A percentile compares a stretch with the other conserved stretches of the same genome.
Evolutionary conservation across 2,113 vertebrate species (phyloP).

Genomic region (Labeo catla): DNA sequence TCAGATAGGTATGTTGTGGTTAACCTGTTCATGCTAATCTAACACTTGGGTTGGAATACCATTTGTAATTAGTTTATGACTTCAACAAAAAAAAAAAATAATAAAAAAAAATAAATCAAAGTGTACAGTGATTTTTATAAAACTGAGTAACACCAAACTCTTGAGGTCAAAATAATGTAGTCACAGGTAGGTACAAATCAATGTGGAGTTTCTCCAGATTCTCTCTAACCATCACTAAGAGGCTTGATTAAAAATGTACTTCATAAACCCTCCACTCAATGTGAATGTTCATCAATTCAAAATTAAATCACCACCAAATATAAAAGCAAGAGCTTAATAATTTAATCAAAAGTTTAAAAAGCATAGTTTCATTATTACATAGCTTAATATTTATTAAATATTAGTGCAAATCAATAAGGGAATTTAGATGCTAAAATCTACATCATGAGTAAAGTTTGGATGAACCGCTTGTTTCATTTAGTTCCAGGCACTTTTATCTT

Average conservation of each 20-base stretch:
- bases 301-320: not conserved
- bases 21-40: too few relatives aligned
- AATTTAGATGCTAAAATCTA: not conserved
- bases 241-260: not conserved
- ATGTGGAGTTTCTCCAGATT: not conserved
- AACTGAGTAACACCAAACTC: not conserved
- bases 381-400: not conserved
- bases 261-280: not conserved
- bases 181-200: not conserved
- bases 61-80: not conserved
- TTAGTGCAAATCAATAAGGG: slow-evolving; percentile 22
- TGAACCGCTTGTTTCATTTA: not conserved
- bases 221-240: not conserved
- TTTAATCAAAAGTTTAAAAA: slow-evolving; percentile 37
- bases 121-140: not conserved
- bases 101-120: too few relatives aligned
- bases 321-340: not conserved
- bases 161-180: not conserved
- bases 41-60: not conserved
- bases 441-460: not conserved
- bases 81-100: not conserved
- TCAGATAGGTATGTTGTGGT: too few relatives aligned
- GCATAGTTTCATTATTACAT: not conserved
- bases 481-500: not conserved
- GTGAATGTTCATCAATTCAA: not conserved